These are phyloP conservation scores for Lysandra bellargus DNA, from an alignment of 2,888 invertebrate genomes.

Conservation along the genomic window DNA sequence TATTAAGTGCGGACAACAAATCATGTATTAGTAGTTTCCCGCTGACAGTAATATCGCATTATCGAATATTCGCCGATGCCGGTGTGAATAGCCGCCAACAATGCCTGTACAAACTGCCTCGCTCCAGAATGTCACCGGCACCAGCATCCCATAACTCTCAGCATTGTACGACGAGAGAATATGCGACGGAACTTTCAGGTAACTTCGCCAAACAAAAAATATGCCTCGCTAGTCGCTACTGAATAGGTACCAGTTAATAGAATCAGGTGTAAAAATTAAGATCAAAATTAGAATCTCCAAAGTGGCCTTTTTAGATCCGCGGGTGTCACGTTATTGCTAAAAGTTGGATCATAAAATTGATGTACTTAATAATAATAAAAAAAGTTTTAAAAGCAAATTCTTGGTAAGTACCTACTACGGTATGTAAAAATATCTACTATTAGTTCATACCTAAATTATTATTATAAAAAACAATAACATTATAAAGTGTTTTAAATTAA, in stretches of 20 bases:
- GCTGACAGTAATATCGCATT: slow-evolving; percentile 15
- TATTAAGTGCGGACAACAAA: neutral
- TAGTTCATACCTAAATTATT: too few species aligned
- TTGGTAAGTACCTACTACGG: too few species aligned
- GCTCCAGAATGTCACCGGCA: slow-evolving; percentile 34
- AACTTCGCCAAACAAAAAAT: neutral
- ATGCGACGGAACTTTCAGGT: neutral
- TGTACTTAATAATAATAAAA: too few species aligned
- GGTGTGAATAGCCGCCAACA: slow-evolving; percentile 29
- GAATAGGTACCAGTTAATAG: neutral
- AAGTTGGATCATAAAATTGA: too few species aligned
- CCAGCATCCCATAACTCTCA: slow-evolving; percentile 35
- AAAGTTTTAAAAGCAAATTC: too few species aligned
- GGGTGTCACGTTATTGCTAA: too few species aligned
- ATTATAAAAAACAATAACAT: too few species aligned
- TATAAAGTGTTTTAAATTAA: too few species aligned
- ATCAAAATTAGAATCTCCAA: too few species aligned
- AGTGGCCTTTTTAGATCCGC: too few species aligned
- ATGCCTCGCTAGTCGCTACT: neutral
- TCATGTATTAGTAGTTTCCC: slow-evolving; percentile 4
- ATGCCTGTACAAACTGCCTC: slow-evolving; percentile 32
- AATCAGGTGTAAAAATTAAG: too few species aligned
- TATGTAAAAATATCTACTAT: too few species aligned
- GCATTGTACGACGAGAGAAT: slow-evolving; percentile 31
- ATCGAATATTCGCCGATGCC: neutral